Base-by-base conservation (phyloP, 2,797 vertebrate species). In the Peromyscus aztecus region DNA sequence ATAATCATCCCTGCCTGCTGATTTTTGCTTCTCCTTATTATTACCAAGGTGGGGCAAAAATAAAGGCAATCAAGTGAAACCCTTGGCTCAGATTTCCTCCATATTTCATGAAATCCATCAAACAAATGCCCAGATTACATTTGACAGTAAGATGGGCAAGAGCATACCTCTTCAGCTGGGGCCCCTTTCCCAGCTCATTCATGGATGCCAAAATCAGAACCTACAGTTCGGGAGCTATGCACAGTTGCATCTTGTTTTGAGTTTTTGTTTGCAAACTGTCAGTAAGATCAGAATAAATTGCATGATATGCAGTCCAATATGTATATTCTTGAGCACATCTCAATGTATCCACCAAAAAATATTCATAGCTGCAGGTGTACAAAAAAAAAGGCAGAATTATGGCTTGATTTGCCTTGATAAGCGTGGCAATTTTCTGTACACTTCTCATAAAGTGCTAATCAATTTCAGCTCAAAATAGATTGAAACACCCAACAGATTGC, bases 201-300 rank as follows among this genome's bases (percentile, higher is more conserved):
- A 97, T 55, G 96, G 98, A 97, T 97, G 95, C 95, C 98, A 98
- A 98, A 97, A 98, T 85, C 95, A 97, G 92, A 98, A 98, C 98
- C 91, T 92, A 97, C 96, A 98, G 97, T 71, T 90, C 55, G 90
- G 91, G 82, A 98, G 96, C 84, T 96, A 82, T 97, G 97, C 97
- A 96, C 75, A 97, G 98, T 98, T 98, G 97, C 97, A 93, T 95
- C 97, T 91, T 97, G 95, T 97, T 92, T 95, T 83, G 95, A 98
- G 46, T 4, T 97, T 98, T 97, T 98, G 91, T 97, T 98, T 96
- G 96, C 94, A 97, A 98, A 95, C 98, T 98, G 96, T 98, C 97
- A 98, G 29, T 19, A 96, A 91, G 96, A 81, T 96, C 97, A 97
- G 89, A 85, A 94, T 73, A 98, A 98, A 97, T 75, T 96, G 97